These are phyloP conservation scores for Trachelipus rathkii DNA, from an alignment of 1,140 invertebrate species.

Conservation along the genomic window DNA sequence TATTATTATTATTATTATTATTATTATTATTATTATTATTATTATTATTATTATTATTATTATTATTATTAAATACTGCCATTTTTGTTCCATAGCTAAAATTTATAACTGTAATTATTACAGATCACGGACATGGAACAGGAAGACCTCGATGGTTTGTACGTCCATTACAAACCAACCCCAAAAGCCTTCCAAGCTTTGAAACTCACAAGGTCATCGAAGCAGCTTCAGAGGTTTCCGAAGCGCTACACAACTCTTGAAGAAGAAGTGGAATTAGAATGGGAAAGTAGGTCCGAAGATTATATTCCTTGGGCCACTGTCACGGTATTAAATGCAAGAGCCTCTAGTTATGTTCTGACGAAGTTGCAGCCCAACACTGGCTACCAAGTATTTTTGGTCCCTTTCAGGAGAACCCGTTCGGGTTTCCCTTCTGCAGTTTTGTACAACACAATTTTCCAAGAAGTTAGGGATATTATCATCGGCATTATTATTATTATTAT, in stretches of 20 bases:
- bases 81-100: not conserved
- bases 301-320: constrained; percentile 48
- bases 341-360: constrained; percentile 52
- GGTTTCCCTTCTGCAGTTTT: constrained; percentile 49
- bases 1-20: constrained; percentile 17
- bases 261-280: not conserved
- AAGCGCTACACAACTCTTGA: not conserved
- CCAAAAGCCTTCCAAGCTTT: not conserved
- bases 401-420: constrained; percentile 53
- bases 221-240: not conserved
- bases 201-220: not conserved
- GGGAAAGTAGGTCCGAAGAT: not conserved
- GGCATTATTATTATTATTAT: too few relatives aligned
- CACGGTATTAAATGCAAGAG: constrained; percentile 51
- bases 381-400: constrained; percentile 56
- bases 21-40: constrained; percentile 15
- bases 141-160: constrained; percentile 23
- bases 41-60: not conserved
- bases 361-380: constrained; percentile 54
- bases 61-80: too few relatives aligned
- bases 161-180: constrained; percentile 20
- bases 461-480: constrained; percentile 28
- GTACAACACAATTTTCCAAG: constrained; percentile 36
- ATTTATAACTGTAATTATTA: not conserved
- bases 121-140: constrained; percentile 24